Conservation (phyloP, 2,888 invertebrate genomes). For the Tineola bisselliella region DNA sequence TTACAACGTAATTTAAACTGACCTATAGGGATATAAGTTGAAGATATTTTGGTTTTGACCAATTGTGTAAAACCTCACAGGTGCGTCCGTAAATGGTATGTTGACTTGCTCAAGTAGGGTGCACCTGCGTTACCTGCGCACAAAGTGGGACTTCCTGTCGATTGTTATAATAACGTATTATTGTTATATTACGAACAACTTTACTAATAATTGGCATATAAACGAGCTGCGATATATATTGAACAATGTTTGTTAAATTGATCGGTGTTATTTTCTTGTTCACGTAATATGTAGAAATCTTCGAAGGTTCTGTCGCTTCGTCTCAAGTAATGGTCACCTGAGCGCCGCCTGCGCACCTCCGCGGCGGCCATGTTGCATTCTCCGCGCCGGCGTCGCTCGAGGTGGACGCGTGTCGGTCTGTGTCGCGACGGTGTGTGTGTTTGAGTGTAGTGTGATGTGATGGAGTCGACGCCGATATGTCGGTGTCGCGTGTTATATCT, state of each 20-base stretch:
- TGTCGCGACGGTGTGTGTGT: background rate
- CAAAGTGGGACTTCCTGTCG: background rate
- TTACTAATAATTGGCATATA: too few species aligned
- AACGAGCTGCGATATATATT: too few species aligned
- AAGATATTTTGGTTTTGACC: too few species aligned
- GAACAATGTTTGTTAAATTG: too few species aligned
- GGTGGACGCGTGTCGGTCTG: background rate
- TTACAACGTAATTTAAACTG: too few species aligned
- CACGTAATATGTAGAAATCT: background rate
- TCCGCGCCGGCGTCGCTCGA: conserved; percentile 41
- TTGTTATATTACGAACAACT: too few species aligned
- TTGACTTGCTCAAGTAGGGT: background rate
- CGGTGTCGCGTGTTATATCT: conserved; percentile 96
- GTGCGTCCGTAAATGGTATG: background rate
- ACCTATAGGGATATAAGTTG: too few species aligned
- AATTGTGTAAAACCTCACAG: background rate
- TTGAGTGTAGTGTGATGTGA: conserved; percentile 47
- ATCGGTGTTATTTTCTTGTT: too few species aligned
- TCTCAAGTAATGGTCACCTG: conserved; percentile 33
- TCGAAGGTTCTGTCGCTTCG: background rate
- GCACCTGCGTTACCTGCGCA: background rate
- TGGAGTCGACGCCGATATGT: conserved; percentile 89
- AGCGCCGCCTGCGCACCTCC: conserved; percentile 53
- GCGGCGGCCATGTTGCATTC: conserved; percentile 58
- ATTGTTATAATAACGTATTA: background rate